Percentiles rank a stretch among this genome's conserved stretches.
Evolutionary conservation across 2,888 invertebrate species (phyloP).

Genomic region (Parapristionchus giblindavisi): DNA sequence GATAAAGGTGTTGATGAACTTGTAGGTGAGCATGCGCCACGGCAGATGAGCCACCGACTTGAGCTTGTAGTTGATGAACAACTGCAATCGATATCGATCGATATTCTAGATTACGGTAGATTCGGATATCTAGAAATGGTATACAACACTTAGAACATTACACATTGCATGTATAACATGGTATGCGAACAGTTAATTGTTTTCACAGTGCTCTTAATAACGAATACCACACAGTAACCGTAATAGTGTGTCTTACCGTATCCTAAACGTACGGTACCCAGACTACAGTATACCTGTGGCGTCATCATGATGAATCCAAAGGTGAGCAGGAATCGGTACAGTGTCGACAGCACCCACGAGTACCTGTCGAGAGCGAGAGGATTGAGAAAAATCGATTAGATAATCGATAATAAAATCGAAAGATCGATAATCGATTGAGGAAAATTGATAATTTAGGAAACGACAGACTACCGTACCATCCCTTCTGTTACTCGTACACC

Average conservation of each 20-base stretch:
- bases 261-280: no score
- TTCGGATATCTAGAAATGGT: not conserved
- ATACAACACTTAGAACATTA: not conserved
- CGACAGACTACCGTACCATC: slow-evolving; percentile 77
- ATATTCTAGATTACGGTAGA: not conserved
- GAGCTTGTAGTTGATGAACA: slow-evolving; percentile 98
- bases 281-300: slow-evolving; percentile 81
- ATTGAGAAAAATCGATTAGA: not conserved
- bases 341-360: slow-evolving; percentile 92
- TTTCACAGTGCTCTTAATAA: not conserved
- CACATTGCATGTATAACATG: not conserved
- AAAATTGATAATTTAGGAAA: not conserved
- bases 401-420: no score
- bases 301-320: slow-evolving; percentile 99
- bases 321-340: slow-evolving; percentile 95
- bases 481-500: slow-evolving; percentile 91
- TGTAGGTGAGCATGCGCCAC: slow-evolving; percentile 99
- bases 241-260: not conserved
- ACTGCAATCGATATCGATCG: slow-evolving; percentile 61
- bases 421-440: not conserved
- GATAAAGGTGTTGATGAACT: slow-evolving; percentile 95
- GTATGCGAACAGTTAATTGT: not conserved
- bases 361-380: no score
- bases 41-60: slow-evolving; percentile 99
- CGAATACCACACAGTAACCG: not conserved